Evolutionary conservation across 2,888 invertebrate genomes (phyloP).

Genomic region (Thelaira solivaga): DNA sequence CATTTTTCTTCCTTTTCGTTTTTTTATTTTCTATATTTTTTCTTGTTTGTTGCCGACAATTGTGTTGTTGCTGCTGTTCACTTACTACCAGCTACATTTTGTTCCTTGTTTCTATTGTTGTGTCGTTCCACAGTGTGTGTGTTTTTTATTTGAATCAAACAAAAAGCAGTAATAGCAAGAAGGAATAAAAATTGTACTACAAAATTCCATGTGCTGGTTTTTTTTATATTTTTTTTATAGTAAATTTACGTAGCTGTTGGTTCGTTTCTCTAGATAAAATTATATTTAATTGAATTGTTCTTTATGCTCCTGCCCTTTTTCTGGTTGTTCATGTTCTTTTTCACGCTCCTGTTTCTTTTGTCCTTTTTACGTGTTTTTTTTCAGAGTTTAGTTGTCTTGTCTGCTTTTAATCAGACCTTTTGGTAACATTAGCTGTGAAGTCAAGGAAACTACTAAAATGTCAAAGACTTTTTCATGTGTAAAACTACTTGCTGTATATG

Average conservation of each 20-base stretch:
- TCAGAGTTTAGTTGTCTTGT: background rate
- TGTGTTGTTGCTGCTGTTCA: background rate
- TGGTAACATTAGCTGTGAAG: constrained; percentile 45
- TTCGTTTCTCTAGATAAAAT: constrained; percentile 17
- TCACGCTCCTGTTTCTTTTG: background rate
- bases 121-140: background rate
- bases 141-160: background rate
- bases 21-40: constrained; percentile 10
- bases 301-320: constrained; percentile 10
- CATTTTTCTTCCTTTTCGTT: no score
- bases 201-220: background rate
- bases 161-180: background rate
- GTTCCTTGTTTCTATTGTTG: constrained; percentile 24
- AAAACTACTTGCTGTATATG: no score
- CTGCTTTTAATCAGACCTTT: constrained; percentile 11
- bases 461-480: constrained; percentile 44
- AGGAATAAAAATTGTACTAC: background rate
- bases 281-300: constrained; percentile 34
- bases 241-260: constrained; percentile 6
- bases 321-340: background rate
- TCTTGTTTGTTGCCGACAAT: constrained; percentile 9
- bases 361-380: background rate
- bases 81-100: constrained; percentile 12
- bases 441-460: constrained; percentile 55
- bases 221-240: background rate